Percentiles rank a stretch among this genome's conserved stretches.
phyloP scores from a whole-genome alignment of 2,113 vertebrate genomes.

The Calyptommatus sinebrachiatus region DNA sequence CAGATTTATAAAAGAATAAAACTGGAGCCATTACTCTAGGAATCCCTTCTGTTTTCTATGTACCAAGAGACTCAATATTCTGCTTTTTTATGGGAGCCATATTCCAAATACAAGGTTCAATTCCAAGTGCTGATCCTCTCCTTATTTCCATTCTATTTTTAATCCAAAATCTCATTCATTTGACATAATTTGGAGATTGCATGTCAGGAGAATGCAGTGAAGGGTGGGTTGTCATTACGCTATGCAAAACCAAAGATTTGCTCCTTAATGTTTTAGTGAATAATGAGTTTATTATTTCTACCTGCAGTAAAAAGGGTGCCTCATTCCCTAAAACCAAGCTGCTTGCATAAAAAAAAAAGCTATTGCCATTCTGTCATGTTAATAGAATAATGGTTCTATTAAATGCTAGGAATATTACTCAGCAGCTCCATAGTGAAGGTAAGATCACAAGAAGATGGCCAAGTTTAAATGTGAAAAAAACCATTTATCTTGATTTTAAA shows the following conservation, averaged over 20 bases:
- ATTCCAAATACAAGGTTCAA: too few species aligned
- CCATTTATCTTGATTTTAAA: slow-evolving; percentile 46
- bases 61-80: background rate
- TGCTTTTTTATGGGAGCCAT: background rate
- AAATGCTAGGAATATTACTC: slow-evolving; percentile 39
- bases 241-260: slow-evolving; percentile 39
- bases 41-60: background rate
- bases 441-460: slow-evolving; percentile 33
- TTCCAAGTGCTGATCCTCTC: too few species aligned
- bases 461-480: slow-evolving; percentile 54
- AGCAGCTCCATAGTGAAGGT: slow-evolving; percentile 30
- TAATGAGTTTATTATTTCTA: slow-evolving; percentile 55
- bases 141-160: background rate
- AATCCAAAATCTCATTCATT: slow-evolving; percentile 12
- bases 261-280: slow-evolving; percentile 51
- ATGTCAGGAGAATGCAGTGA: slow-evolving; percentile 35
- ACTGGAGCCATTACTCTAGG: background rate
- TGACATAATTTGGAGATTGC: slow-evolving; percentile 18
- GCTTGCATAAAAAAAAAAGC: slow-evolving; percentile 57
- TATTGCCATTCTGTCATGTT: slow-evolving; percentile 56
- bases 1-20: background rate
- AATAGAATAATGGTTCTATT: slow-evolving; percentile 53
- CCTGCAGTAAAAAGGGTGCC: slow-evolving; percentile 48
- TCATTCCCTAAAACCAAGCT: slow-evolving; percentile 50
- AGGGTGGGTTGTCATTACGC: slow-evolving; percentile 25